These are phyloP conservation scores for Cryptoblepharus egeriae DNA, from an alignment of 2,797 vertebrate genomes.

Conservation along the genomic window DNA sequence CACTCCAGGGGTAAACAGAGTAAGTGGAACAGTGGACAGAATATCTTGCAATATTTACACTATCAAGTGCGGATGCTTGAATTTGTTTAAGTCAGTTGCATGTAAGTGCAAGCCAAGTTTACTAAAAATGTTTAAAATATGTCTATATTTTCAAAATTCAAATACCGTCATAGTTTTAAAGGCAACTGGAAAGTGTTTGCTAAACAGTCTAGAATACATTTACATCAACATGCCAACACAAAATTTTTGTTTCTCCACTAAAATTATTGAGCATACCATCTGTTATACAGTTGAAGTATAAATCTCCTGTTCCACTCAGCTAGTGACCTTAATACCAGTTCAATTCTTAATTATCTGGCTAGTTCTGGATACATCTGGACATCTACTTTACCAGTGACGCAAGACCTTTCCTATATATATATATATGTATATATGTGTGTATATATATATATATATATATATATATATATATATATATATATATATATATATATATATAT, in stretches of 20 bases:
- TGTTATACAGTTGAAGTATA: conserved; percentile 59
- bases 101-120: no score
- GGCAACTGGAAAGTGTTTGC: not conserved
- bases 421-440: no score
- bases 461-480: no score
- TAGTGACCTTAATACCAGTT: conserved; percentile 74
- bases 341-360: conserved; percentile 66
- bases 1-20: no score
- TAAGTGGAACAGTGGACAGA: not conserved
- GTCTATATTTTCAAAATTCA: not conserved
- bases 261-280: conserved; percentile 43
- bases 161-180: not conserved
- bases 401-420: conserved; percentile 39
- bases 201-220: not conserved
- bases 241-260: not conserved
- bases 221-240: conserved; percentile 7
- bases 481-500: no score
- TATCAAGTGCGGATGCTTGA: no score
- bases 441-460: no score
- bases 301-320: conserved; percentile 66
- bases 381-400: conserved; percentile 14
- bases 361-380: conserved; percentile 47
- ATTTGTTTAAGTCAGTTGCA: no score
- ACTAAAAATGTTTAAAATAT: not conserved
- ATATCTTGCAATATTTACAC: no score